Conservation (phyloP, 2,113 vertebrate species). For the Nannobrachium achirus region DNA sequence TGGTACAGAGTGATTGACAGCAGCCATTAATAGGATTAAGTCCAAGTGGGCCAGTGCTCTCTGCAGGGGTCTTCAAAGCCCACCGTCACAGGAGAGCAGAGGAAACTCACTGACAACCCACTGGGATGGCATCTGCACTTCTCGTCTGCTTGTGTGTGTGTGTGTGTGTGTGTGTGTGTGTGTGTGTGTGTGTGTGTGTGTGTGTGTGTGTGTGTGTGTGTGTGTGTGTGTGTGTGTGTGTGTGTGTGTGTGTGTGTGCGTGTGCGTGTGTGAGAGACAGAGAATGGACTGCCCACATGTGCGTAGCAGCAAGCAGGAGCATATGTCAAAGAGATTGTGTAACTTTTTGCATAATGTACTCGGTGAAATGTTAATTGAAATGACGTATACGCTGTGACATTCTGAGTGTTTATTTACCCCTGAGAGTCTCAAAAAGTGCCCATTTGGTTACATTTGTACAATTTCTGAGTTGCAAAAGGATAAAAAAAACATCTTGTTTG, state of each 20-base stretch:
- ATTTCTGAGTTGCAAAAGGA: too few species aligned
- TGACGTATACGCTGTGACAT: too few species aligned
- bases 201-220: not conserved
- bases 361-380: too few species aligned
- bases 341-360: too few species aligned
- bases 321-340: too few species aligned
- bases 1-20: conserved; percentile 66
- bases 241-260: not conserved
- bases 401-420: too few species aligned
- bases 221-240: not conserved
- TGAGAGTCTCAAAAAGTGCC: too few species aligned
- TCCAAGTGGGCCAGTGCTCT: conserved; percentile 70
- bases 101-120: conserved; percentile 47
- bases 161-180: not conserved
- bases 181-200: not conserved
- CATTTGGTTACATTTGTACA: too few species aligned
- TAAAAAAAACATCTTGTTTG: too few species aligned
- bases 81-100: conserved; percentile 19
- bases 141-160: not conserved
- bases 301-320: too few species aligned
- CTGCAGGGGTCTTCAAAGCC: conserved; percentile 69
- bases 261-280: too few species aligned
- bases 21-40: conserved; percentile 75
- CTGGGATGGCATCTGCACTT: conserved; percentile 41
- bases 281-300: too few species aligned